Conservation (phyloP, 1,140 invertebrate genomes). For the Leguminivora glycinivorella region DNA sequence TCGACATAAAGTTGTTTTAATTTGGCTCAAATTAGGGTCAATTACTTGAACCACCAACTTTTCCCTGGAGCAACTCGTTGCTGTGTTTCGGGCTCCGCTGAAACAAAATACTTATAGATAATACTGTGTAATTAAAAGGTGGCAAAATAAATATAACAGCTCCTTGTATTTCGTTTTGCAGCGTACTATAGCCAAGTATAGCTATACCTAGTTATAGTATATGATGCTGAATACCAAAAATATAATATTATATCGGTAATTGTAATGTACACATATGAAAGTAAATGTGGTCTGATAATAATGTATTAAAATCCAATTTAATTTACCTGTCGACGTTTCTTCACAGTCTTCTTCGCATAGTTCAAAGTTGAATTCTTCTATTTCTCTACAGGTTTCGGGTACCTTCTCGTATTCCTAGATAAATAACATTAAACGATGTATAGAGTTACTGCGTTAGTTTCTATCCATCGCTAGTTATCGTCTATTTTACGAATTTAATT, state of each 20-base stretch:
- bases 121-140: background rate
- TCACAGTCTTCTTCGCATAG: constrained; percentile 6
- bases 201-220: no score
- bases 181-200: no score
- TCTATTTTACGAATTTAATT: no score
- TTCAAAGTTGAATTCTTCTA: background rate
- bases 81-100: background rate
- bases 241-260: no score
- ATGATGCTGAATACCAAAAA: no score
- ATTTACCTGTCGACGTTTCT: constrained; percentile 18
- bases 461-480: no score
- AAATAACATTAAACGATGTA: background rate
- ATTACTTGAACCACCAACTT: constrained; percentile 8
- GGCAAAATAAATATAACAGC: background rate
- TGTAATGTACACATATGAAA: no score
- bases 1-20: background rate
- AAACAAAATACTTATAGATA: background rate
- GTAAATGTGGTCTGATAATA: no score
- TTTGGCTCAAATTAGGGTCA: background rate
- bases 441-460: no score
- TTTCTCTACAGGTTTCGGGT: background rate
- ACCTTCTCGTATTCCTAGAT: background rate
- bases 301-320: background rate
- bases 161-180: no score
- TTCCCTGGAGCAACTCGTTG: background rate